Percentiles rank a stretch among this genome's conserved stretches.
These are phyloP conservation scores for Heliconius melpomene DNA, from an alignment of 1,140 invertebrate genomes.

Conservation along the genomic window DNA sequence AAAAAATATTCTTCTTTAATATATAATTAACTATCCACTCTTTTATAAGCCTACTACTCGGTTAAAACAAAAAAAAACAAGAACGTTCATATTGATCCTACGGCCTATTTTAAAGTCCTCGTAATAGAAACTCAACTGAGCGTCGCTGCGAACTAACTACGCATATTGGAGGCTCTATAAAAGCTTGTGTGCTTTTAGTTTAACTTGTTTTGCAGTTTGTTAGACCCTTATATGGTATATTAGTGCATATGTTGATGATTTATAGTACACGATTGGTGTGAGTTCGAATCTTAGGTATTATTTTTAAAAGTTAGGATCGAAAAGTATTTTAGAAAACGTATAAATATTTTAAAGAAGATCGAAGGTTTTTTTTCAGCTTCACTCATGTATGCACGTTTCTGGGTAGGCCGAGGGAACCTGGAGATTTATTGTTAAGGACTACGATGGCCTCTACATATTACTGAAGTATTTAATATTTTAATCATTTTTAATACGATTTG, in stretches of 20 bases:
- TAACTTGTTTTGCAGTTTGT: background rate
- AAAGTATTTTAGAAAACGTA: too few relatives aligned
- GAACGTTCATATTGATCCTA: slow-evolving; percentile 2
- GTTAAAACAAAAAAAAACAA: background rate
- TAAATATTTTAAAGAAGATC: too few relatives aligned
- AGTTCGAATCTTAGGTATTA: too few relatives aligned
- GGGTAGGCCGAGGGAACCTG: too few relatives aligned
- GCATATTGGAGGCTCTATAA: slow-evolving; percentile 3
- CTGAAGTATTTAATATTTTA: too few relatives aligned
- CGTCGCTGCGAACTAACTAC: background rate
- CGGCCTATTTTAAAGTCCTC: slow-evolving; percentile 10
- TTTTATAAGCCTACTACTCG: background rate
- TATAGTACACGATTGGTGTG: too few relatives aligned
- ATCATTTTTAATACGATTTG: too few relatives aligned
- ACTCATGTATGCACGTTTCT: too few relatives aligned
- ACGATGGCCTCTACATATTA: too few relatives aligned
- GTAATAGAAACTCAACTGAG: slow-evolving; percentile 11
- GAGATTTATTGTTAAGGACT: too few relatives aligned
- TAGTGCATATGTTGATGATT: background rate
- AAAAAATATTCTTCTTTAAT: background rate
- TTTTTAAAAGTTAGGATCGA: too few relatives aligned
- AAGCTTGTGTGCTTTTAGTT: background rate
- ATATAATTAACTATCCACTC: background rate
- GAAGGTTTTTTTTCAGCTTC: too few relatives aligned
- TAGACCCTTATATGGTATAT: background rate